Conservation (phyloP, 2,113 vertebrate species). For the Potamarius usumacintae region DNA sequence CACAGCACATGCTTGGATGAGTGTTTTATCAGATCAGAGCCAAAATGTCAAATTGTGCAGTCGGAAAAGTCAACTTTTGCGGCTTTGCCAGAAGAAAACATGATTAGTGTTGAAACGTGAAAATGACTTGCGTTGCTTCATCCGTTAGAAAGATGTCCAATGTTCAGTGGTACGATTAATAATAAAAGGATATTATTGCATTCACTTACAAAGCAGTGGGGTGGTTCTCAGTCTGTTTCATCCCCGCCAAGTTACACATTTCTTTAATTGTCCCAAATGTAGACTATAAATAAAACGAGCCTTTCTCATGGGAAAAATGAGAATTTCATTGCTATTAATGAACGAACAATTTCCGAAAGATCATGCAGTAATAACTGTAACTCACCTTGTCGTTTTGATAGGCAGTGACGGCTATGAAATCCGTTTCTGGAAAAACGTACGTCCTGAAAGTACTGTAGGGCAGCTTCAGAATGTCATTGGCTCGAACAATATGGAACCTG, state of each 20-base stretch:
- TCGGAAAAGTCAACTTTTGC: neutral
- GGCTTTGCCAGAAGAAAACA: neutral
- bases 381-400: conserved; percentile 99
- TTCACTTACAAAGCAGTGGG: neutral
- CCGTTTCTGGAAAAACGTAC: conserved; percentile 94
- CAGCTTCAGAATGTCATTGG: conserved; percentile 95
- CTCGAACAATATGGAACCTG: conserved; percentile 92
- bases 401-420: conserved; percentile 96
- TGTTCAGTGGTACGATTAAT: neutral
- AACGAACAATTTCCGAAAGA: neutral
- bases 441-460: conserved; percentile 97
- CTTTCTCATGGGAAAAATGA: neutral
- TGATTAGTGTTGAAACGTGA: neutral
- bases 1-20: neutral
- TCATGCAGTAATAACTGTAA: neutral
- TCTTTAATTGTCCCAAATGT: neutral
- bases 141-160: neutral
- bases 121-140: neutral
- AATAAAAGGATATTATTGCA: neutral
- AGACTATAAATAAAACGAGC: neutral
- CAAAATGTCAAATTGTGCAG: neutral
- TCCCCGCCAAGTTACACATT: neutral
- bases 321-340: neutral
- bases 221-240: neutral
- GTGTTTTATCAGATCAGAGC: neutral